phyloP scores from a whole-genome alignment of 1,140 invertebrate species.

The Fopius arisanus region DNA sequence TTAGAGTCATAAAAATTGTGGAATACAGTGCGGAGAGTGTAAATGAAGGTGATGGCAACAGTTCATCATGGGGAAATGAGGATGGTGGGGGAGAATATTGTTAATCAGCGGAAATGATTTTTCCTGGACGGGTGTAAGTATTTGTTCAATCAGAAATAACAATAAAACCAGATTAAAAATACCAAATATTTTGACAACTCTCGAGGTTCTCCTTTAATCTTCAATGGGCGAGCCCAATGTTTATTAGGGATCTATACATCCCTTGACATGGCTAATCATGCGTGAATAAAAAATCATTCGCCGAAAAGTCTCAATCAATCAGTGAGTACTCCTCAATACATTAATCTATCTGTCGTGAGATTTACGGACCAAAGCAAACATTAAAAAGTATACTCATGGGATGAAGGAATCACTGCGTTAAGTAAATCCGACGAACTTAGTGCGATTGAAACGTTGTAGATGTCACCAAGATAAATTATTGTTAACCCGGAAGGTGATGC shows the following conservation, averaged over 20 bases:
- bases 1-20: neutral
- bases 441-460: constrained; percentile 27
- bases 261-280: neutral
- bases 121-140: no score
- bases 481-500: neutral
- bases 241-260: neutral
- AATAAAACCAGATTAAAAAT: no score
- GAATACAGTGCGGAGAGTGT: neutral
- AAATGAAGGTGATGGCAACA: neutral
- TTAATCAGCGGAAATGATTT: no score
- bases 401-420: neutral
- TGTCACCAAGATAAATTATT: constrained; percentile 31
- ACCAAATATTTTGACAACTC: no score
- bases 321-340: neutral
- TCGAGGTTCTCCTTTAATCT: neutral
- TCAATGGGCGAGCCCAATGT: neutral
- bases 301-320: neutral
- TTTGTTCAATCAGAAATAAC: no score
- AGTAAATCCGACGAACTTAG: constrained; percentile 16
- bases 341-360: constrained; percentile 3
- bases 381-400: neutral
- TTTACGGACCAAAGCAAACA: constrained; percentile 3
- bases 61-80: neutral
- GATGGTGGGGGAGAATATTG: no score
- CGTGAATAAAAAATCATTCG: constrained; percentile 11